Percentiles rank a stretch among this genome's conserved stretches.
Conservation (phyloP, 2,797 vertebrate genomes). For the Hydrolagus colliei region DNA sequence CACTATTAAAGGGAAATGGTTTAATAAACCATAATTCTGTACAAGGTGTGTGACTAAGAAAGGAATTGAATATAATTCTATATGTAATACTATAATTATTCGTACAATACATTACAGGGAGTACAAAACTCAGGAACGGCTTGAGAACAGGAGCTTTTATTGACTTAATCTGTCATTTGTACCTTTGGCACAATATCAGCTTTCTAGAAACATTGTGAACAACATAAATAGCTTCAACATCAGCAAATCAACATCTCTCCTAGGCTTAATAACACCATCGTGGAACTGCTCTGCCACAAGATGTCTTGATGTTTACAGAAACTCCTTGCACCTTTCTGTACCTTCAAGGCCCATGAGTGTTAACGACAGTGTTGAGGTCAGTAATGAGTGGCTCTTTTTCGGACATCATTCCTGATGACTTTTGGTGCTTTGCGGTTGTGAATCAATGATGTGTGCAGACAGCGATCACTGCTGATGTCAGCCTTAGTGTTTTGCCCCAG, state of each 20-base stretch:
- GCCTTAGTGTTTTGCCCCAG: not conserved
- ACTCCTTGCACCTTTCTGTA: not conserved
- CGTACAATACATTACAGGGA: not conserved
- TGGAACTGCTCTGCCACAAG: not conserved
- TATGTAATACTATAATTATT: not conserved
- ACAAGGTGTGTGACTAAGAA: conserved; percentile 1
- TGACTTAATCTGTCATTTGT: not conserved
- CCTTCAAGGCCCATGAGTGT: not conserved
- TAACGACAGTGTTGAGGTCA: not conserved
- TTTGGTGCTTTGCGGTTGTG: not conserved
- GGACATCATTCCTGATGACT: not conserved
- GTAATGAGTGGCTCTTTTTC: not conserved
- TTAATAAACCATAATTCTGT: not conserved
- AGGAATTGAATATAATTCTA: not conserved
- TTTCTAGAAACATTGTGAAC: not conserved
- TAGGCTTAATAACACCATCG: not conserved
- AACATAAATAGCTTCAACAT: not conserved
- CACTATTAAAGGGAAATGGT: not conserved
- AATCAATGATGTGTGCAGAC: not conserved
- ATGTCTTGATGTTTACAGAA: not conserved
- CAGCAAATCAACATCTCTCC: not conserved
- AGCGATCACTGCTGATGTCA: not conserved
- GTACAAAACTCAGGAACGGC: not conserved
- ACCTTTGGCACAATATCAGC: not conserved
- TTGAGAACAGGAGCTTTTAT: not conserved